Evolutionary conservation across 2,888 invertebrate genomes (phyloP).

Genomic region (Drosophila mimica): DNA sequence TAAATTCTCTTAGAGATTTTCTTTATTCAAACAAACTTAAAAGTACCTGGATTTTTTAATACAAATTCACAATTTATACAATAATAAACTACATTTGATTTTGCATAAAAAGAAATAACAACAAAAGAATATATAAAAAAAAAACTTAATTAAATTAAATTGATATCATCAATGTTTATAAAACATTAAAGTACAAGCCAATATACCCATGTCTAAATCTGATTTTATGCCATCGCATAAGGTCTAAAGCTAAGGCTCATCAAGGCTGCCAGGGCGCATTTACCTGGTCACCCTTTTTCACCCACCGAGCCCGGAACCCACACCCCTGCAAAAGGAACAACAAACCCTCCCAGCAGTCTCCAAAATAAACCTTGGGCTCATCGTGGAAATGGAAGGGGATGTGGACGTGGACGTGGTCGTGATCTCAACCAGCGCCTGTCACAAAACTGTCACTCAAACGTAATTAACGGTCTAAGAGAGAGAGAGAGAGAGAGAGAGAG

Average conservation of each 20-base stretch:
- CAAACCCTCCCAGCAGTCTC: conserved; percentile 8
- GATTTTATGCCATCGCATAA: conserved; percentile 21
- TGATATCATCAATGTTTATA: neutral
- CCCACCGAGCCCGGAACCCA: conserved; percentile 49
- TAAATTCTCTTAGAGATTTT: too few species aligned
- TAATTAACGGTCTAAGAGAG: conserved; percentile 73
- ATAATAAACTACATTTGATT: too few species aligned
- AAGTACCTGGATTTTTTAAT: too few species aligned
- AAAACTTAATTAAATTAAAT: neutral
- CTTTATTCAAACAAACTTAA: too few species aligned
- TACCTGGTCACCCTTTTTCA: conserved; percentile 78
- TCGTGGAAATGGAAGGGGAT: conserved; percentile 3
- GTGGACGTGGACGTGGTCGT: conserved; percentile 31
- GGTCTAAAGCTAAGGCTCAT: conserved; percentile 21
- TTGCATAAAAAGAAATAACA: too few species aligned
- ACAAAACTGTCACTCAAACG: conserved; percentile 82
- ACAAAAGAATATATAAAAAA: too few species aligned
- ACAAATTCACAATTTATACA: too few species aligned
- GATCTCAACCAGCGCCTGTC: conserved; percentile 61
- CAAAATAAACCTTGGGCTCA: conserved; percentile 7
- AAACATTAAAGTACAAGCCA: neutral
- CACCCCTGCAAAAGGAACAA: conserved; percentile 1
- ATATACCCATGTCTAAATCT: neutral
- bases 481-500: conserved; percentile 21
- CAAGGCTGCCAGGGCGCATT: conserved; percentile 53